Evolutionary conservation across 2,888 invertebrate species (phyloP).

Genomic region (Ceraclea dissimilis): DNA sequence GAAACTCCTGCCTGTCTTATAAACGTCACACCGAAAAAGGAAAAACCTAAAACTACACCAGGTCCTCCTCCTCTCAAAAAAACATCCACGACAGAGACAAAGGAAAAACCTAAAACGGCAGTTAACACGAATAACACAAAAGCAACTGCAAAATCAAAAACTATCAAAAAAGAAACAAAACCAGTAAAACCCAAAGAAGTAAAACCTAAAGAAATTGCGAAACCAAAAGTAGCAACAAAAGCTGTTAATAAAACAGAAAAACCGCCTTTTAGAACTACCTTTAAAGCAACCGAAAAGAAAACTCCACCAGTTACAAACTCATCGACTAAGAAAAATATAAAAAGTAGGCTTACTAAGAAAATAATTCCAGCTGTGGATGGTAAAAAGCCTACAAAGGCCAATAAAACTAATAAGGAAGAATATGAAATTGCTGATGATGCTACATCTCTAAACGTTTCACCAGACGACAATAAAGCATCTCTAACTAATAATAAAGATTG

Average conservation of each 20-base stretch:
- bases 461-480: conserved; percentile 14
- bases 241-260: conserved; percentile 30
- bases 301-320: conserved; percentile 9
- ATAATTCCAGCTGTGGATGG: conserved; percentile 12
- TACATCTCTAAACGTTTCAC: conserved; percentile 34
- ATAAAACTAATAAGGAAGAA: conserved; percentile 33
- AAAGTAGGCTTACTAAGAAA: conserved; percentile 24
- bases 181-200: conserved; percentile 31
- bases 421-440: conserved; percentile 53
- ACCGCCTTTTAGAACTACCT: conserved; percentile 9
- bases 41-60: conserved; percentile 27
- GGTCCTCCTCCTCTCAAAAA: conserved; percentile 24
- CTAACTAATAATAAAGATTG: conserved; percentile 26
- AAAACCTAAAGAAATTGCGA: conserved; percentile 29
- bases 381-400: conserved; percentile 27
- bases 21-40: conserved; percentile 35
- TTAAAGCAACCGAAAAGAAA: conserved; percentile 21
- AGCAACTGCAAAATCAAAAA: not conserved
- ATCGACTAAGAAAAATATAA: conserved; percentile 26
- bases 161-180: conserved; percentile 17
- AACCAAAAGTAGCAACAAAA: conserved; percentile 36
- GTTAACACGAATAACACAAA: conserved; percentile 29
- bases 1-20: conserved; percentile 47
- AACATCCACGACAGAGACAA: conserved; percentile 9
- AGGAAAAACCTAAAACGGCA: conserved; percentile 27